Conservation (phyloP, 2,113 vertebrate species). For the Oreotrochilus melanogaster region DNA sequence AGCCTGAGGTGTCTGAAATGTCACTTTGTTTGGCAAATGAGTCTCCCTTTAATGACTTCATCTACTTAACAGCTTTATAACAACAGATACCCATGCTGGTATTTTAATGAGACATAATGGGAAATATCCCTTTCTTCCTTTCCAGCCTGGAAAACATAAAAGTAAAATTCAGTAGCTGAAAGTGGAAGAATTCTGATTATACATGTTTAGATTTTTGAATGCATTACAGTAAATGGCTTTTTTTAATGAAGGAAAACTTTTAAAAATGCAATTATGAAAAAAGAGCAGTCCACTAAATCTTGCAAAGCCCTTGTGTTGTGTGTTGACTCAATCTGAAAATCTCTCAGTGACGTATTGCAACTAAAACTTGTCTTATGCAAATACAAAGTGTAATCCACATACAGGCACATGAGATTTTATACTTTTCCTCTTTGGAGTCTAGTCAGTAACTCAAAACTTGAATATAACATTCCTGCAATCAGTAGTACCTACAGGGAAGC, state of each 20-base stretch:
- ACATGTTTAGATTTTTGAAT: not conserved
- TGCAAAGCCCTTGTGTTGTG: not conserved
- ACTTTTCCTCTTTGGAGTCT: not conserved
- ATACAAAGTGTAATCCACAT: not conserved
- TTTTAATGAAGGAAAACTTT: not conserved
- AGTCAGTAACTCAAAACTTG: not conserved
- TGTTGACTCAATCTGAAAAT: not conserved
- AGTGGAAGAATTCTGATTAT: not conserved
- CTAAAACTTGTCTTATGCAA: not conserved
- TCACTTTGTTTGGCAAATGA: not conserved
- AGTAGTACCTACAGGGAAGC: not conserved
- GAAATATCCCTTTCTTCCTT: not conserved
- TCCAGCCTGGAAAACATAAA: not conserved
- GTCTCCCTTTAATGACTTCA: not conserved
- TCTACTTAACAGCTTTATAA: slow-evolving; percentile 4
- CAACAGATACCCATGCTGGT: not conserved
- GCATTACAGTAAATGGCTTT: not conserved
- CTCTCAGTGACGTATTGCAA: not conserved
- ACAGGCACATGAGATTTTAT: not conserved
- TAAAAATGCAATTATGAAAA: not conserved
- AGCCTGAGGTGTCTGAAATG: slow-evolving; percentile 4
- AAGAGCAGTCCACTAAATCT: not conserved
- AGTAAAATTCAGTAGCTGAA: not conserved
- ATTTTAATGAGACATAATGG: not conserved
- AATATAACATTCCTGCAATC: not conserved